These are phyloP conservation scores for Aldabrachelys gigantea DNA, from an alignment of 2,113 vertebrate genomes.

Conservation along the genomic window DNA sequence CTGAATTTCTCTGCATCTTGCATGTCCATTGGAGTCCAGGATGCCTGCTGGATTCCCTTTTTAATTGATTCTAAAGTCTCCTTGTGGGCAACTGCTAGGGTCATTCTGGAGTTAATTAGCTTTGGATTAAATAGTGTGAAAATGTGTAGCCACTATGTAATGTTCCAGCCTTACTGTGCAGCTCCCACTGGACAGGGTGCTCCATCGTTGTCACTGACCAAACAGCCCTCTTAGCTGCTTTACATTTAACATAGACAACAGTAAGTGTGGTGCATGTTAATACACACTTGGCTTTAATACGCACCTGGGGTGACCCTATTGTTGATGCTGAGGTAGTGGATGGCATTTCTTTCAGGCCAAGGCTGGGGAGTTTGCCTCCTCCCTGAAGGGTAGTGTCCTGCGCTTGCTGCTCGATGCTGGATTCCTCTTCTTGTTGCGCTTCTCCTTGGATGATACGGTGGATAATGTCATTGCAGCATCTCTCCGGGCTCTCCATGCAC, in stretches of 20 bases:
- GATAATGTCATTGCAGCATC: conserved; percentile 90
- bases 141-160: not conserved
- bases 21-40: not conserved
- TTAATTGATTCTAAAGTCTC: not conserved
- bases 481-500: conserved; percentile 82
- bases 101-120: not conserved
- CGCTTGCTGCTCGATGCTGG: conserved; percentile 92
- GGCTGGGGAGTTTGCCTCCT: conserved; percentile 83
- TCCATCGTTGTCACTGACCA: not conserved
- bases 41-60: not conserved
- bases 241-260: not conserved
- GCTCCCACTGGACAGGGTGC: not conserved
- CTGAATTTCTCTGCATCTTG: not conserved
- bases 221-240: not conserved
- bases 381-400: conserved; percentile 84
- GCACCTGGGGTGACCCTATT: not conserved
- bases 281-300: not conserved
- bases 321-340: not conserved
- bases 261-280: not conserved
- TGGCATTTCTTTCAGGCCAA: conserved; percentile 79
- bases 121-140: not conserved
- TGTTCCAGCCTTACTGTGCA: not conserved
- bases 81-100: not conserved
- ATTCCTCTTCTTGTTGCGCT: conserved; percentile 94
- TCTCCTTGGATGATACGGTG: conserved; percentile 90